phyloP scores from a whole-genome alignment of 1,140 invertebrate genomes.

The Nomia melanderi region DNA sequence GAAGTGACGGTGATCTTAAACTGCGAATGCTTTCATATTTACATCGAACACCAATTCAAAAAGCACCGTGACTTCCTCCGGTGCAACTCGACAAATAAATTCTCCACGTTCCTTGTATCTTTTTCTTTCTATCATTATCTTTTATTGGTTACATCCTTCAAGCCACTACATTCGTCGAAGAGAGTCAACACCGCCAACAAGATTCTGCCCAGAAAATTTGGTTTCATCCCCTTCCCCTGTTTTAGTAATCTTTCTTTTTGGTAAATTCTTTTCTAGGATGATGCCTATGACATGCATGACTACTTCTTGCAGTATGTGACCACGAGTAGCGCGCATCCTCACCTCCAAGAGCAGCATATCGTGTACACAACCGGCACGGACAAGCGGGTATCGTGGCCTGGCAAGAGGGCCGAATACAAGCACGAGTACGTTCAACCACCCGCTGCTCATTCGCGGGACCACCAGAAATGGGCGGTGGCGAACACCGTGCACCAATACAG shows the following conservation, averaged over 20 bases:
- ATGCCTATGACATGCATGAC: constrained; percentile 78
- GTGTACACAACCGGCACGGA: constrained; percentile 82
- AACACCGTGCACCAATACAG: constrained; percentile 84
- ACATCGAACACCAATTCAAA: too few relatives aligned
- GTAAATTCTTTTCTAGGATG: constrained; percentile 76
- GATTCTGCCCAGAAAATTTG: background rate
- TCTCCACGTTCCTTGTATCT: too few relatives aligned
- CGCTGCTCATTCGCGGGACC: constrained; percentile 83
- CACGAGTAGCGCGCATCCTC: constrained; percentile 77
- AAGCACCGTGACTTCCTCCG: too few relatives aligned
- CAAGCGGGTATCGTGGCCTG: constrained; percentile 83
- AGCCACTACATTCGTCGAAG: background rate
- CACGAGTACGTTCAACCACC: constrained; percentile 85
- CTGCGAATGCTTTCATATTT: too few relatives aligned
- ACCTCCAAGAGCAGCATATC: constrained; percentile 82
- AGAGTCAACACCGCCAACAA: background rate
- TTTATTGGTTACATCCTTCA: background rate
- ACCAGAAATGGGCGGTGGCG: constrained; percentile 82
- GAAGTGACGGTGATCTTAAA: background rate
- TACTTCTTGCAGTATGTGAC: constrained; percentile 83
- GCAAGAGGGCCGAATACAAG: constrained; percentile 80
- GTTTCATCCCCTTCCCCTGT: background rate
- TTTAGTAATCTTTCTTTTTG: constrained; percentile 57
- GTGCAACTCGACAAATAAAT: too few relatives aligned
- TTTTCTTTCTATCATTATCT: background rate